phyloP scores from a whole-genome alignment of 1,140 invertebrate genomes.

The Drosophila asahinai region DNA sequence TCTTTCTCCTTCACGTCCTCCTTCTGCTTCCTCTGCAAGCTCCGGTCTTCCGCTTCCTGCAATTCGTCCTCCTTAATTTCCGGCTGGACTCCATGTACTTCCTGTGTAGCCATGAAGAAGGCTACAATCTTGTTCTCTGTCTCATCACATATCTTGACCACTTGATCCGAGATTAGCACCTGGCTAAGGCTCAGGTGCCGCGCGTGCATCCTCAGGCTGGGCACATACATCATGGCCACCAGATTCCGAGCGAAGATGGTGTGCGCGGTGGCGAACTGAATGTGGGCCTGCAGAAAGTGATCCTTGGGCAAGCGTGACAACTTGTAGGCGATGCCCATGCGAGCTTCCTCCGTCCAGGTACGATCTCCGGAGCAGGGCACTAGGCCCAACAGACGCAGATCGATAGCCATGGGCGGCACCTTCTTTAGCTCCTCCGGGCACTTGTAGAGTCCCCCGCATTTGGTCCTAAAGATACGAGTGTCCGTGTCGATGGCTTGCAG shows the following conservation, averaged over 20 bases:
- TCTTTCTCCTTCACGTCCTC: background rate
- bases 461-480: conserved; percentile 46
- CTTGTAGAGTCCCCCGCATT: conserved; percentile 22
- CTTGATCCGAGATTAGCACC: background rate
- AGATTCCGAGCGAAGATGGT: conserved; percentile 12
- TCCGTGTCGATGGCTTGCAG: conserved; percentile 59
- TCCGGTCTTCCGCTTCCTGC: background rate
- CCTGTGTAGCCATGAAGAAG: background rate
- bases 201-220: background rate
- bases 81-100: background rate
- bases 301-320: background rate
- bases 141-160: background rate
- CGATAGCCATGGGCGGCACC: conserved; percentile 24
- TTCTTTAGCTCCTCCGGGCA: conserved; percentile 22
- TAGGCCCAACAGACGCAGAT: conserved; percentile 43
- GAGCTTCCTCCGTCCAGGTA: background rate
- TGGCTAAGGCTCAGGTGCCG: background rate
- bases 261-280: background rate
- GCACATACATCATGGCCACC: background rate
- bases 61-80: background rate
- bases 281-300: conserved; percentile 1
- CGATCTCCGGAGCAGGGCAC: background rate
- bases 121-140: background rate
- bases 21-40: background rate
- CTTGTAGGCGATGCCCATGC: background rate